These are phyloP conservation scores for Vultur gryphus DNA, from an alignment of 2,797 vertebrate genomes.

Conservation along the genomic window DNA sequence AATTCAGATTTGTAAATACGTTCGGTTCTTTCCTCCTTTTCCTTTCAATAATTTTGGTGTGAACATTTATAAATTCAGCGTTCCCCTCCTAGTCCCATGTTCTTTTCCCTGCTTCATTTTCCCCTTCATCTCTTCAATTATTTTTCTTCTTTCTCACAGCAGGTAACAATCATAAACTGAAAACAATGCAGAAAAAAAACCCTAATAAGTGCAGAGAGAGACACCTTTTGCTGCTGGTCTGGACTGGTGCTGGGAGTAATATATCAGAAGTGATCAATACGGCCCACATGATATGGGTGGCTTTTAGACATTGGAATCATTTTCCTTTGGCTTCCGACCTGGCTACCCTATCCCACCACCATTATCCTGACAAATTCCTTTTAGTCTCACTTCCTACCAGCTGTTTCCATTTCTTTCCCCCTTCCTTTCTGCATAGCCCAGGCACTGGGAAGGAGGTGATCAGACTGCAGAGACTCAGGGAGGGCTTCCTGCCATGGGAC, in stretches of 20 bases:
- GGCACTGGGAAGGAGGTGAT: not conserved
- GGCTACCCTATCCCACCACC: not conserved
- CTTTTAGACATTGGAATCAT: not conserved
- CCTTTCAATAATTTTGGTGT: not conserved
- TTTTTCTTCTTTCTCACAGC: not conserved
- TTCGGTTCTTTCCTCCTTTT: not conserved
- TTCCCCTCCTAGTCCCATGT: not conserved
- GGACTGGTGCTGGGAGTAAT: not conserved
- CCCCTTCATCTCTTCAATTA: not conserved
- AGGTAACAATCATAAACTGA: not conserved
- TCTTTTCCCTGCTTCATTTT: not conserved
- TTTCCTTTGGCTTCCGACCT: not conserved
- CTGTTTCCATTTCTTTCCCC: not conserved
- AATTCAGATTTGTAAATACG: not conserved
- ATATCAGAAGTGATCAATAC: not conserved
- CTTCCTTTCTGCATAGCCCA: not conserved
- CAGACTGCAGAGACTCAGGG: not conserved
- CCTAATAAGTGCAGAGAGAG: not conserved
- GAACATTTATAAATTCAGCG: not conserved
- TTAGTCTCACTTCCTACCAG: not conserved
- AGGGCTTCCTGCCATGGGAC: not conserved
- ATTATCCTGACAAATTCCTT: not conserved
- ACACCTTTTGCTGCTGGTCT: not conserved
- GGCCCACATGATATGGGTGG: rapidly evolving
- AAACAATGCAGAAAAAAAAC: rapidly evolving